Conservation (phyloP, 1,140 invertebrate species). For the Platorchestia sp. region DNA sequence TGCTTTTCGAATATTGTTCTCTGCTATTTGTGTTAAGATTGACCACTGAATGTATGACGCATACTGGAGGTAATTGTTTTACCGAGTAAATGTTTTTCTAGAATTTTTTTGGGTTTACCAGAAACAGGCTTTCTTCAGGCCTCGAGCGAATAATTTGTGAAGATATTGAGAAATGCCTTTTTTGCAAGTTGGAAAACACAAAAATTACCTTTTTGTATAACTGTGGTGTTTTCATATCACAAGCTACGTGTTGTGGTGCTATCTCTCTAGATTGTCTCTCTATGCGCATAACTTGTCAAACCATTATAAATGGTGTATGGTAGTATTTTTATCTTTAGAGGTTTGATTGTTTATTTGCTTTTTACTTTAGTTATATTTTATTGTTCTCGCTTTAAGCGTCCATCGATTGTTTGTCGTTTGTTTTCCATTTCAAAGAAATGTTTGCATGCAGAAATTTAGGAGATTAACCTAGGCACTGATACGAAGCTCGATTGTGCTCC, state of each 20-base stretch:
- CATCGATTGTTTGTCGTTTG: background rate
- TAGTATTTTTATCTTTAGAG: conserved; percentile 14
- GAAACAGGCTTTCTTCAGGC: background rate
- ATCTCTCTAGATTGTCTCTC: conserved; percentile 17
- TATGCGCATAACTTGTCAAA: background rate
- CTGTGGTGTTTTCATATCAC: background rate
- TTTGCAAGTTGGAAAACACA: background rate
- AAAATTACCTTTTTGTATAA: background rate
- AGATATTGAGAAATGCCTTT: background rate
- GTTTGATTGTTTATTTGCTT: conserved; percentile 40
- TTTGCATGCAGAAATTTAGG: conserved; percentile 2
- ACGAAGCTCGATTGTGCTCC: background rate
- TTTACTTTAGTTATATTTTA: background rate
- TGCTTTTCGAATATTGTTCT: background rate
- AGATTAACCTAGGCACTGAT: background rate
- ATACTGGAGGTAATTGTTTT: background rate
- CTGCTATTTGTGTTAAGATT: background rate
- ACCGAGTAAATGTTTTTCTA: background rate
- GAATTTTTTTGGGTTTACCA: background rate
- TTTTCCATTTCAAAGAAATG: conserved; percentile 25
- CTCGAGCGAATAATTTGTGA: background rate
- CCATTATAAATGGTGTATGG: background rate
- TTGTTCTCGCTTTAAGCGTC: conserved; percentile 12
- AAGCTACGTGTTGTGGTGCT: conserved; percentile 15
- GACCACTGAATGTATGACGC: background rate